Percentiles rank a stretch among this genome's conserved stretches.
Evolutionary conservation across 2,797 vertebrate species (phyloP).

Genomic region (Mormyrops attenuatus): DNA sequence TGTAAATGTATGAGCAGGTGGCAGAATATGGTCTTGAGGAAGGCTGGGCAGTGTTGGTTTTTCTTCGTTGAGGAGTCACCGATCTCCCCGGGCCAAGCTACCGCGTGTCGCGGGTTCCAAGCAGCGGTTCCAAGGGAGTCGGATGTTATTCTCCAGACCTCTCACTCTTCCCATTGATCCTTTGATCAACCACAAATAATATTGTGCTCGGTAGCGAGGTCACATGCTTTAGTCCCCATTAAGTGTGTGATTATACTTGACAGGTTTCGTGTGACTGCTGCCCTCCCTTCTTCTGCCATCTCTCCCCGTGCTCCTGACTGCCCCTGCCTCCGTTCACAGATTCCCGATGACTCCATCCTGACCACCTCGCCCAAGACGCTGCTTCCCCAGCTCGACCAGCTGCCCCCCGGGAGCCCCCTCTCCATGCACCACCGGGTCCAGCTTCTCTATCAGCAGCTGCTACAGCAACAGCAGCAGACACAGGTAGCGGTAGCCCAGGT

Average conservation of each 20-base stretch:
- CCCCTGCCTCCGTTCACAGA: slow-evolving; percentile 41
- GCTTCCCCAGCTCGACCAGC: slow-evolving; percentile 49
- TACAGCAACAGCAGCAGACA: slow-evolving; percentile 89
- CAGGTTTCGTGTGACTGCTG: neutral
- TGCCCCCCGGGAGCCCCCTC: slow-evolving; percentile 56
- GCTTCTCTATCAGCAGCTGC: slow-evolving; percentile 86
- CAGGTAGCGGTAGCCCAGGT: slow-evolving; percentile 91
- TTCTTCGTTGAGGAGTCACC: neutral
- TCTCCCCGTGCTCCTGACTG: neutral
- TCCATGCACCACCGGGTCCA: slow-evolving; percentile 82
- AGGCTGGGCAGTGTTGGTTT: neutral
- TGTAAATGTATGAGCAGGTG: neutral
- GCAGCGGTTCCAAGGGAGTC: neutral
- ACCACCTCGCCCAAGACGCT: slow-evolving; percentile 63
- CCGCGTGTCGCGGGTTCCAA: neutral
- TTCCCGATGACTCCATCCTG: slow-evolving; percentile 56
- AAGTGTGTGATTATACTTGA: neutral
- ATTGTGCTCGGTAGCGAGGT: neutral
- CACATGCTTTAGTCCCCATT: neutral
- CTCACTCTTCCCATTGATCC: neutral
- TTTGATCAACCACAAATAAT: neutral
- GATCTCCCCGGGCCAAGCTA: neutral
- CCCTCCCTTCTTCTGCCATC: neutral
- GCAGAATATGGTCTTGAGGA: neutral
- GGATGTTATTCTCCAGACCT: neutral